These are phyloP conservation scores for Rhabdornis inornatus DNA, from an alignment of 2,113 vertebrate genomes.

Conservation along the genomic window DNA sequence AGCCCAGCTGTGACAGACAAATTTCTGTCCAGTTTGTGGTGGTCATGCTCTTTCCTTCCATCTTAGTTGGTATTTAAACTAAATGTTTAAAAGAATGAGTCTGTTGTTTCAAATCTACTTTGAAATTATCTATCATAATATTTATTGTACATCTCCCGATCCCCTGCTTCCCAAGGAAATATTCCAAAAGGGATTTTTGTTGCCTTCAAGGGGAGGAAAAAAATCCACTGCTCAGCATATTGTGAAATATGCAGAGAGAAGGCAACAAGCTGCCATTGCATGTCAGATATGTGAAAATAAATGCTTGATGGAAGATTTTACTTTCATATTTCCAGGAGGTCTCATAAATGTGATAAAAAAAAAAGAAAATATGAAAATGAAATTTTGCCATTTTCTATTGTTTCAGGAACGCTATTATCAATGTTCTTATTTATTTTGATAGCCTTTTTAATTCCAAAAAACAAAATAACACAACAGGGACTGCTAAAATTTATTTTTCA, in stretches of 20 bases:
- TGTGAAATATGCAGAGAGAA: not conserved
- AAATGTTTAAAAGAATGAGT: not conserved
- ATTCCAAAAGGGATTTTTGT: not conserved
- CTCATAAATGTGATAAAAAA: not conserved
- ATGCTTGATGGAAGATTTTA: not conserved
- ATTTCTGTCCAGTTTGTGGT: not conserved
- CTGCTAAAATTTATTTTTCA: not conserved
- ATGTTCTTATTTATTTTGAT: not conserved
- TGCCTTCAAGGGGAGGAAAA: not conserved
- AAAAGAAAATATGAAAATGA: not conserved
- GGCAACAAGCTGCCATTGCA: not conserved
- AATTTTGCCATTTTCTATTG: not conserved
- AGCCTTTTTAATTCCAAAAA: not conserved
- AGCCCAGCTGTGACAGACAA: not conserved
- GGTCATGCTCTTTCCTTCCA: not conserved
- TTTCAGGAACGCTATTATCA: not conserved
- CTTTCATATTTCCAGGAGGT: not conserved
- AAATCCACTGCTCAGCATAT: not conserved
- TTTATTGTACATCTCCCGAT: not conserved
- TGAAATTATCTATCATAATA: not conserved
- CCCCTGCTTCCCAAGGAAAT: not conserved
- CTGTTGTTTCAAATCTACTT: not conserved
- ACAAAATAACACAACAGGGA: not conserved
- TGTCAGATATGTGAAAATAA: not conserved
- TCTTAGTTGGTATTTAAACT: not conserved